Base-by-base conservation (phyloP, 1,140 invertebrate species). In the Heliconius eleuchia region DNA sequence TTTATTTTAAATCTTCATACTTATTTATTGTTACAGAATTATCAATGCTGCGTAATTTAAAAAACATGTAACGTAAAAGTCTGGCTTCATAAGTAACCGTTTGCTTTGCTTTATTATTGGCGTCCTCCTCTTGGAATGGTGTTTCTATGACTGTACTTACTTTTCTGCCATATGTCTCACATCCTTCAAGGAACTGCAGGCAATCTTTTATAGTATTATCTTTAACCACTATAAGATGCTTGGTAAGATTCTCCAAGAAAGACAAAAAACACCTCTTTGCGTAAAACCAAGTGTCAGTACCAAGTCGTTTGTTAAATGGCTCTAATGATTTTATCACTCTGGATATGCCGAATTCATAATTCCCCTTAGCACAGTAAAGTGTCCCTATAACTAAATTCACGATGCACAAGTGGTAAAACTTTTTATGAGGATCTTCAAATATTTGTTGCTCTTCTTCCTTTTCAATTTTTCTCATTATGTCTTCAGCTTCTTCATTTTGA, bases 341-440 rank as follows among this genome's bases (percentile, higher is more conserved):
- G 0, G 98, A 99, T 85, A 99, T 98, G 8, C 99, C 99, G 95
- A 99, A 99, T 92, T 99, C 99, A 88, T 99, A 99, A 95, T 99
- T 99, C 1, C 99, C 99, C 95, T 99, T 99, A 1, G 99, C 98
- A 92, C 99, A 99, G 91, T 99, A 99, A 6, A 99, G 94, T 1
- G 99, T 99, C 94, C 98, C 99, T 84, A 99, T 99, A 1, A 99
- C 99, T 74, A 99, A 95, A 95, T 99, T 99, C 4, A 99, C 99
- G 85, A 99, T 99, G 91, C 99, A 99, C 42, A 99, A 95, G 92
- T 99, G 99, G 95, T 98, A 99, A 77, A 98, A 97, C 92, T 99
- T 99, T 90, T 98, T 98, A 57, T 99, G 98, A 19, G 98, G 98
- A 86, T 99, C 98, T 91, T 99, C 97, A 89, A 98, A 98, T 50